Evolutionary conservation across 2,888 invertebrate genomes (phyloP).

Genomic region (Periphyllus acericola): DNA sequence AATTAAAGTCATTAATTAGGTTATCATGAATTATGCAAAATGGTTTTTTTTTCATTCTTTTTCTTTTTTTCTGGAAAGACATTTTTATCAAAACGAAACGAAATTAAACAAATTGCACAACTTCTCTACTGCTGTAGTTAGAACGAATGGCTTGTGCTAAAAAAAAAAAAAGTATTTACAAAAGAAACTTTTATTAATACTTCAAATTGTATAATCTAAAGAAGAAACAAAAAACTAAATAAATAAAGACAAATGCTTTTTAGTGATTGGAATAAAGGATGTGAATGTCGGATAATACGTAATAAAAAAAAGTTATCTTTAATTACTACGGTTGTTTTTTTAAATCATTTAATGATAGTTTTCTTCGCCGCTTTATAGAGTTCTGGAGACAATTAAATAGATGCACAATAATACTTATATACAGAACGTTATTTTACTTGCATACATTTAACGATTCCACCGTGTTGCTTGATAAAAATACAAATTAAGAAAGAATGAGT

Average conservation of each 20-base stretch:
- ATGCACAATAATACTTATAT: not conserved
- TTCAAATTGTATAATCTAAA: slow-evolving; percentile 38
- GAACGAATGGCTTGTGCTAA: slow-evolving; percentile 13
- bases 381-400: slow-evolving; percentile 7
- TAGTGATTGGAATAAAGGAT: slow-evolving; percentile 48
- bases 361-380: not conserved
- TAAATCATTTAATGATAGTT: slow-evolving; percentile 32
- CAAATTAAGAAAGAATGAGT: not conserved
- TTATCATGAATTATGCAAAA: slow-evolving; percentile 58
- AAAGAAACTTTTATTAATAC: slow-evolving; percentile 44
- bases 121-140: not conserved
- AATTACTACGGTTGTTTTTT: slow-evolving; percentile 23
- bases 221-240: not conserved
- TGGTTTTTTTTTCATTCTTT: slow-evolving; percentile 14
- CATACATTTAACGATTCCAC: not conserved
- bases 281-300: slow-evolving; percentile 2
- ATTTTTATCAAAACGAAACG: slow-evolving; percentile 56
- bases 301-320: slow-evolving; percentile 29
- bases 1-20: slow-evolving; percentile 59
- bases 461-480: not conserved
- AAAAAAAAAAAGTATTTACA: not conserved
- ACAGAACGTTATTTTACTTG: not conserved
- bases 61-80: slow-evolving; percentile 26
- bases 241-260: slow-evolving; percentile 39
- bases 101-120: slow-evolving; percentile 50